Percentiles rank a stretch among this genome's conserved stretches.
Evolutionary conservation across 2,888 invertebrate species (phyloP).

Genomic region (Omphaloscelis lunosa): DNA sequence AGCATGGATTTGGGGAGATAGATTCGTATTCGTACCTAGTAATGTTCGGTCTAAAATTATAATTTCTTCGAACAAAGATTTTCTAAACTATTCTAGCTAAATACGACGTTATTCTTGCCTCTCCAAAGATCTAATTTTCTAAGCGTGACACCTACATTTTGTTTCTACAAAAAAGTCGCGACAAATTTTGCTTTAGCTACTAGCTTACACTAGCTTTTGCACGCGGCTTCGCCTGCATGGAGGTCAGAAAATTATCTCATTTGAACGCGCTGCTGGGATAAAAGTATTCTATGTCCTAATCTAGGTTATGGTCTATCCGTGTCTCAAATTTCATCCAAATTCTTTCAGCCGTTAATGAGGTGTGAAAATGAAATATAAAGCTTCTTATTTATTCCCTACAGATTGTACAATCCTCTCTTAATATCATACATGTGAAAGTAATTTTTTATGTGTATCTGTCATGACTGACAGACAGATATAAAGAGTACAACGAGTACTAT

Average conservation of each 20-base stretch:
- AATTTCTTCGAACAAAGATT: background rate
- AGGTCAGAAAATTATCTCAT: no score
- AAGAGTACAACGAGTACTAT: no score
- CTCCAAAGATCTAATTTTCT: background rate
- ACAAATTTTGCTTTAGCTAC: conserved; percentile 9
- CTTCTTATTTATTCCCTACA: no score
- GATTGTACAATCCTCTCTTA: no score
- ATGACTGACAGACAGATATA: background rate
- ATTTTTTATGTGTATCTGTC: no score
- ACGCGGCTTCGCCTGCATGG: no score
- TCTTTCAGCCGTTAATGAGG: background rate
- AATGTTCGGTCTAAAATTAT: background rate
- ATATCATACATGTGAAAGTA: no score
- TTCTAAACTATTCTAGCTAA: no score
- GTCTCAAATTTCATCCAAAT: background rate
- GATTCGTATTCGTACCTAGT: background rate
- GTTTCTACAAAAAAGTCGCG: background rate
- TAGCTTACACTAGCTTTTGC: no score
- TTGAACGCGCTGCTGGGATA: background rate
- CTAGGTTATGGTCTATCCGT: background rate
- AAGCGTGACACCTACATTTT: conserved; percentile 10
- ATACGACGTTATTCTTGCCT: background rate
- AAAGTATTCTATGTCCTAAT: no score
- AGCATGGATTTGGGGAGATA: background rate
- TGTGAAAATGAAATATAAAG: background rate